A percentile compares a stretch with the other conserved stretches of the same genome.
These are phyloP conservation scores for Atractosteus spatula DNA, from an alignment of 2,113 vertebrate genomes.

Conservation along the genomic window DNA sequence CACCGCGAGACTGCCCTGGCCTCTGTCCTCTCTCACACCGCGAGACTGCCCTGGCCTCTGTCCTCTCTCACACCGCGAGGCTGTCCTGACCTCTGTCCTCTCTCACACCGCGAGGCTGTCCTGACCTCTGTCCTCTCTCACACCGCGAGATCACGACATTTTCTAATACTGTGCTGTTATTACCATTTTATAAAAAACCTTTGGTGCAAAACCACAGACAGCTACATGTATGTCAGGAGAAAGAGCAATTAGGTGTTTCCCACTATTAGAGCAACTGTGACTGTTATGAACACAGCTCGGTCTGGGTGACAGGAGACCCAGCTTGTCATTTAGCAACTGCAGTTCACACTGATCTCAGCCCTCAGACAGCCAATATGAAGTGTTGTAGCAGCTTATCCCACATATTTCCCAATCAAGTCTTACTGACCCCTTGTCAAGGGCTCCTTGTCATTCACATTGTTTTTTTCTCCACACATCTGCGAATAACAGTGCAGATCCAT, in stretches of 20 bases:
- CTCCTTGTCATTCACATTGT: background rate
- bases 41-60: too few relatives aligned
- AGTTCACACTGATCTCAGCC: background rate
- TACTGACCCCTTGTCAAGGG: background rate
- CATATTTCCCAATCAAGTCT: background rate
- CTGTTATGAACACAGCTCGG: background rate
- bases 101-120: too few relatives aligned
- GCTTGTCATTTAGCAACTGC: background rate
- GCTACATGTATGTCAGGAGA: background rate
- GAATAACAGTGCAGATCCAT: conserved; percentile 5
- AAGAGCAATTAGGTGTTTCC: background rate
- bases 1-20: too few relatives aligned
- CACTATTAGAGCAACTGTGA: background rate
- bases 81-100: too few relatives aligned
- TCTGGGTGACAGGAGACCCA: background rate
- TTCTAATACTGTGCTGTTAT: background rate
- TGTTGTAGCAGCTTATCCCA: background rate
- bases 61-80: too few relatives aligned
- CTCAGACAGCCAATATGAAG: background rate
- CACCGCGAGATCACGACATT: background rate
- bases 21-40: too few relatives aligned
- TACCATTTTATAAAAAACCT: background rate
- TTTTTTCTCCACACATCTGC: background rate
- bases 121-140: too few relatives aligned
- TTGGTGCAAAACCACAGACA: background rate